phyloP scores from a whole-genome alignment of 2,113 vertebrate genomes.

The Sinosuthora webbiana region DNA sequence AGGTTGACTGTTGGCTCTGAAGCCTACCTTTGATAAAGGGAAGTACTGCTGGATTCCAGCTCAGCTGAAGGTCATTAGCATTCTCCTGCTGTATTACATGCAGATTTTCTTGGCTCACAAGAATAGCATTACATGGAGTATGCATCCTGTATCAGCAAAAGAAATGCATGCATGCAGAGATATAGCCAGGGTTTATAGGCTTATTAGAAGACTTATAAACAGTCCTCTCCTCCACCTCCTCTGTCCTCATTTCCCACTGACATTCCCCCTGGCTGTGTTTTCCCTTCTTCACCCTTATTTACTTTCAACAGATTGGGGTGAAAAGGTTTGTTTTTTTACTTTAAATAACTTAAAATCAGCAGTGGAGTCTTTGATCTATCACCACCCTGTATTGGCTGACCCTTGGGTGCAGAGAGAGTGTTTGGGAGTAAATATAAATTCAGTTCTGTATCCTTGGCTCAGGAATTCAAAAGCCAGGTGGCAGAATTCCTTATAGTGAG shows the following conservation, averaged over 20 bases:
- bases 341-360: constrained; percentile 35
- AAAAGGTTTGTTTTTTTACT: constrained; percentile 38
- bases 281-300: constrained; percentile 5
- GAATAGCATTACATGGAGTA: constrained; percentile 31
- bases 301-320: constrained; percentile 41
- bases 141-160: constrained; percentile 31
- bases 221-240: background rate
- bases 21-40: constrained; percentile 7
- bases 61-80: constrained; percentile 37
- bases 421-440: background rate
- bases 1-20: background rate
- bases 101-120: constrained; percentile 55
- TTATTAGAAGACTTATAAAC: constrained; percentile 36
- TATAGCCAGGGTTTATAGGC: background rate
- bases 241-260: constrained; percentile 18
- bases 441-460: background rate
- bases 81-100: constrained; percentile 56
- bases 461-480: background rate
- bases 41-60: background rate
- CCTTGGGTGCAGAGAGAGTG: background rate
- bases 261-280: constrained; percentile 47
- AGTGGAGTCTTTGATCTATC: background rate
- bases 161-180: constrained; percentile 13
- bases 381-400: background rate
- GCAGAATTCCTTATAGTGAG: background rate